A percentile compares a stretch with the other conserved stretches of the same genome.
phyloP scores from a whole-genome alignment of 2,797 vertebrate species.

The Coregonus ussuriensis region DNA sequence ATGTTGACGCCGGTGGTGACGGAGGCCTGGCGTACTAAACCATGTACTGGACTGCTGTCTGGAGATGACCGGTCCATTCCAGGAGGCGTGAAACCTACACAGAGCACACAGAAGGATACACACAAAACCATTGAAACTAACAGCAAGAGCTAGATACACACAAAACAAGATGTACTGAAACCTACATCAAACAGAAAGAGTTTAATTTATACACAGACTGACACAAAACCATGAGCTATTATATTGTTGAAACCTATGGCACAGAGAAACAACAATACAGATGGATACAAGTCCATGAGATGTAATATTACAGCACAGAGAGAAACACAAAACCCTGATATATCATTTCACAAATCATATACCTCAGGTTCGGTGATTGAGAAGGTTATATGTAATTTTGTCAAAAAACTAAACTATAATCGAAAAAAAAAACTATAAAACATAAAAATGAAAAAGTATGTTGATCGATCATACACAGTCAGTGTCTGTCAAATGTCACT shows the following conservation, averaged over 20 bases:
- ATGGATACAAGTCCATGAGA: neutral
- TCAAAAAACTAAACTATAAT: too few relatives aligned
- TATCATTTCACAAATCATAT: too few relatives aligned
- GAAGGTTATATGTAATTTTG: too few relatives aligned
- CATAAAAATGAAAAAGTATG: too few relatives aligned
- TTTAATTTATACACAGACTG: too few relatives aligned
- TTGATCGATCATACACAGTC: neutral
- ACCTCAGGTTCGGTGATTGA: too few relatives aligned
- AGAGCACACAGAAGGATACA: slow-evolving; percentile 17
- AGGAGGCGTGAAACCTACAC: slow-evolving; percentile 94
- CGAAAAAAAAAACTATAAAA: too few relatives aligned
- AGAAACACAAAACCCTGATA: too few relatives aligned
- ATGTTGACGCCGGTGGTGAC: slow-evolving; percentile 97
- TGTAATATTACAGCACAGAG: neutral
- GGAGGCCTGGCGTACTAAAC: slow-evolving; percentile 92
- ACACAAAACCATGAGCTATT: too few relatives aligned
- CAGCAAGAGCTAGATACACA: neutral
- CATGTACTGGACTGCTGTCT: slow-evolving; percentile 97
- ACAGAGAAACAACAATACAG: neutral
- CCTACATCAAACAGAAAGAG: neutral
- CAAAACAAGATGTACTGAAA: neutral
- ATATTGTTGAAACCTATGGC: too few relatives aligned
- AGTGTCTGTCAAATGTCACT: neutral
- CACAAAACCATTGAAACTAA: neutral
- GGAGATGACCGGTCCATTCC: slow-evolving; percentile 98